Percentiles rank a stretch among this genome's conserved stretches.
These are phyloP conservation scores for Bergia puertoricense DNA, from an alignment of 92 coral and sea anemone species.

Conservation along the genomic window DNA sequence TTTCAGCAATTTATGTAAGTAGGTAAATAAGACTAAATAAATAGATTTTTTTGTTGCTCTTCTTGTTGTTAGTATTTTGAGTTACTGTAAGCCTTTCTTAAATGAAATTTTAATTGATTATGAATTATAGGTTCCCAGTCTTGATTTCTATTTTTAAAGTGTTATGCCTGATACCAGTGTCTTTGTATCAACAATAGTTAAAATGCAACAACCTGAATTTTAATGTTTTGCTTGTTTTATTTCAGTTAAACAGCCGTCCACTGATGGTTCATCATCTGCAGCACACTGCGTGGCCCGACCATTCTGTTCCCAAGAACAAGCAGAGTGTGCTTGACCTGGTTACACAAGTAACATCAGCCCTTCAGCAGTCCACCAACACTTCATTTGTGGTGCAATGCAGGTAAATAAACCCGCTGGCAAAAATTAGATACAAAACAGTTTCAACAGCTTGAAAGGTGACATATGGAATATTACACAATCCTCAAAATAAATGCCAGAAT, in stretches of 20 bases:
- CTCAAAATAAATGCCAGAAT: too few relatives aligned
- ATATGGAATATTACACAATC: too few relatives aligned
- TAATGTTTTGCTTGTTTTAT: neutral
- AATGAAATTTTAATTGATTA: too few relatives aligned
- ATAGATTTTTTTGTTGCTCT: too few relatives aligned
- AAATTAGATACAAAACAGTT: too few relatives aligned
- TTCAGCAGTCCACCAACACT: constrained; percentile 54
- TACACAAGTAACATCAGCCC: constrained; percentile 42
- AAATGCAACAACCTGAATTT: neutral
- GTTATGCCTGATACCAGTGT: neutral
- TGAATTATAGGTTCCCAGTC: too few relatives aligned
- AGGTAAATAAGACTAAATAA: too few relatives aligned
- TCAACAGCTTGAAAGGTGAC: too few relatives aligned
- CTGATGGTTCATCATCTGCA: constrained; percentile 47
- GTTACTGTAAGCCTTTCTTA: too few relatives aligned
- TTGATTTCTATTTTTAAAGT: neutral
- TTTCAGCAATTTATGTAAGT: too few relatives aligned
- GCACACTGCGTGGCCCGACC: constrained; percentile 57
- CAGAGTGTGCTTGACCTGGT: constrained; percentile 53
- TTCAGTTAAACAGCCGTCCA: constrained; percentile 42
- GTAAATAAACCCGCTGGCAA: constrained; percentile 1
- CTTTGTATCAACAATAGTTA: neutral
- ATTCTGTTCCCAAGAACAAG: constrained; percentile 35
- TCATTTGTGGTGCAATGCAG: constrained; percentile 62
- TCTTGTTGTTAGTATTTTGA: too few relatives aligned